Evolutionary conservation across 2,797 vertebrate species (phyloP), one percentile per base, ranked within the genome.

Genomic region (Limosa lapponica): DNA sequence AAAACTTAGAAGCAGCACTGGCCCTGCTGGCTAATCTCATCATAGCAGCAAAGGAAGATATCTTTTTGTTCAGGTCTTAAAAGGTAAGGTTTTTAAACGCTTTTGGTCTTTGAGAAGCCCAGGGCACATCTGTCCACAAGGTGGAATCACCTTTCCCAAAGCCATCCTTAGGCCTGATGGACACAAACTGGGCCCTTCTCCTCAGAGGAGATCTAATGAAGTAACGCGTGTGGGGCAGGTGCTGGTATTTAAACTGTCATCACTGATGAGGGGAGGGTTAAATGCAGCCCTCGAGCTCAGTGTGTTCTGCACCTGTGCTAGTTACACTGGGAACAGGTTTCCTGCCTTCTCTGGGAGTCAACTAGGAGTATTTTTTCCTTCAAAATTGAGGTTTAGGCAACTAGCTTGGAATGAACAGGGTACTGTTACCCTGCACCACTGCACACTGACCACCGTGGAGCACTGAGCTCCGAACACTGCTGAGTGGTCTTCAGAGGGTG

Each of bases 381-480:
- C 49, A 72, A 93, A 65, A 15, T 4, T 74, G 27, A 71, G 19
- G 14, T 62, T 78, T 74, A n/a, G 46, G 34, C 64, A 90, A 28
- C 12, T 20, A 57, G 13, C 10, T 15, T 77, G 67, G 39, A 66
- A 57, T 46, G 13, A 74, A 61, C 62, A 74, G 12, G n/a, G 5
- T 30, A 7, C 30, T 54, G 39, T 67, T 69, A 59, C 37, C 28
- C 14, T 48, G 46, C 17, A 16, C 16, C 7, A 1, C 36, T 82
- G 36, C 41, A 43, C 19, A 3, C 25, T 64, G 52, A 52, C 25
- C 57, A 89, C 51, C 16, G 18, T 6, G 51, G 28, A 52, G 51
- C 51, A 52, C 9, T 1, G 2, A 64, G 43, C 16, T 75, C 51
- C 24, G 3, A 55, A 10, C 0, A 0, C 28, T 81, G 27, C 30